Evolutionary conservation across 2,888 invertebrate species (phyloP), one percentile per base, ranked within the genome.

Genomic region (Tribolium freemani): DNA sequence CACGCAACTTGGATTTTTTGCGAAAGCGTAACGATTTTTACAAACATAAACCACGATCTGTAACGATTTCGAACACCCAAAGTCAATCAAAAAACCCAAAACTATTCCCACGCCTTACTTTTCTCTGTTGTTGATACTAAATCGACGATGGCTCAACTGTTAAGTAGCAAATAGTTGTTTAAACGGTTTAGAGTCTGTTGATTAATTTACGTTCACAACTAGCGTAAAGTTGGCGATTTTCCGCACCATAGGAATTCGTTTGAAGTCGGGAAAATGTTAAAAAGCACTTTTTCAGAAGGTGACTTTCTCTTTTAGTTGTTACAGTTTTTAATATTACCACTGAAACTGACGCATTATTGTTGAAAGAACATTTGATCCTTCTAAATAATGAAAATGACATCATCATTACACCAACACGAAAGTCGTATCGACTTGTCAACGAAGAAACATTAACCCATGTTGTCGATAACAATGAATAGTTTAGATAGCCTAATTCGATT

Each of bases 101-200:
- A 38, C 38, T 10, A 50, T 61, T 61, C 60, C 48, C 60, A 61
- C 21, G 60, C 46, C 45, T 48, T 46, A 61, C 46, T 61, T 48
- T 26, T 60, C 16, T 20, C 46, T 10, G 46, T 48, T 51, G 63
- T 63, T 63, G 63, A 51, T 50, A 61, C 48, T n/a, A 21, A 45
- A 20, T 16, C 11, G 5, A 46, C 26, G 46, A 57, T 57, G 57
- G 57, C 60, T 10, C 30, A n/a, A n/a, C n/a, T n/a, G n/a, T n/a
- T n/a, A n/a, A n/a, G n/a, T n/a, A n/a, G n/a, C n/a, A 26, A 63
- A 61, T 48, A 21, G 26, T 57, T 45, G 3, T 51, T 63, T 48
- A 46, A 61, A 58, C 57, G n/a, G 44, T 54, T 54, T 54, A 30
- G 30, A 13, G 44, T 57, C 6, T 45, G 60, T 48, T 51, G 63